Evolutionary conservation across 2,113 vertebrate genomes (phyloP), one percentile per base, ranked within the genome.

Genomic region (Psephotus haematonotus): DNA sequence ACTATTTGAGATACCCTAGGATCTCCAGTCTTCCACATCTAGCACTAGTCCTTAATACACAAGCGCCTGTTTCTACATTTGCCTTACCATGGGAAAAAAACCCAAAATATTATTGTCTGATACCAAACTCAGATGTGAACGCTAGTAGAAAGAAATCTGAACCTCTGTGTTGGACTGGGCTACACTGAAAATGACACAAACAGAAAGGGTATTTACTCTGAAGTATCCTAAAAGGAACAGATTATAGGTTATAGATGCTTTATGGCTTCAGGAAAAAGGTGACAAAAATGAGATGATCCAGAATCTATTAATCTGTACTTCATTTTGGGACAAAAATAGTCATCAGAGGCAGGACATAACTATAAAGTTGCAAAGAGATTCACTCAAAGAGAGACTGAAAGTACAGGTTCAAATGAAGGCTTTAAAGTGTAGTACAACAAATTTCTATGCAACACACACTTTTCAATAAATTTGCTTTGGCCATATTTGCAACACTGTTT

Each of bases 401-500:
- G 27, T 19, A 31, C 4, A 60, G 6, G 39, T 91, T 95, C 24
- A 52, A 72, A 60, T 17, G 18, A 86, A 89, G 35, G 49, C 17
- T 31, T 85, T 74, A 68, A 89, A 76, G 1, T 46, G 15, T 46
- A 77, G 28, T 17, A 55, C 17, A 71, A 50, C 8, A 70, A 72
- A 69, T 94, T 82, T 62, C 10, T 53, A 14, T 53, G 28, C 46
- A 79, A 43, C 22, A 35, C 5, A 37, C 4, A 46, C 4, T 82
- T 74, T 57, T 62, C n/a, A 85, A 31, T 49, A 81, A 72, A 75
- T 90, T 80, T 86, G 9, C 9, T 88, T 91, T 90, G 78, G 15
- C 25, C 0, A 0, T 49, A 24, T 24, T 91, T 79, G 49, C 8
- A 88, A 20, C 3, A 0, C 7, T 93, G 22, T 77, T 82, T 85